Base-by-base conservation (phyloP, 2,113 vertebrate species). In the Laterallus jamaicensis region DNA sequence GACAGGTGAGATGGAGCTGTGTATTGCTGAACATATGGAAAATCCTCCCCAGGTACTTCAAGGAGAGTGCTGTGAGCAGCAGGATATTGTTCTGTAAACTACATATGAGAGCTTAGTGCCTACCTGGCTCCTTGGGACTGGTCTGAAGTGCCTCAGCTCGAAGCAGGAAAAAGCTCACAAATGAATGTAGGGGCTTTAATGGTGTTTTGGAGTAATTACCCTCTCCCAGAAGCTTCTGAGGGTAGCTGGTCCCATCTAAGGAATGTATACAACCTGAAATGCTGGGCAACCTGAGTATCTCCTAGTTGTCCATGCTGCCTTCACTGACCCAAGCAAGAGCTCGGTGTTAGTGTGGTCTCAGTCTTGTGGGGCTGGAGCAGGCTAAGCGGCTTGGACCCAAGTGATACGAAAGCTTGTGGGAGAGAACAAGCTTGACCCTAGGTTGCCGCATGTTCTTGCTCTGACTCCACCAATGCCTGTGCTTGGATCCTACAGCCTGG, bases 271-370 rank as follows among this genome's bases (percentile, higher is more conserved):
- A 54, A 3, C 22, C 31, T 80, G 29, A 60, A 49, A 54, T 80
- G 40, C 52, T 21, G 40, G 63, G 40, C 66, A 14, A 28, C 22
- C 50, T 0, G 0, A 88, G 42, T 37, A 66, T 24, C n/a, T 62
- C 24, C 52, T 88, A 54, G 20, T 37, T 3, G 2, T 68, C n/a
- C 6, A 0, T 15, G 54, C 37, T 63, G 73, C 56, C 24, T 67
- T 69, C 49, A 4, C 35, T 35, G 32, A 10, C 1, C 1, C 32
- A 24, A 58, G 55, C 39, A 62, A 21, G 55, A 82, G 50, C 24
- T 68, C 0, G 0, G 5, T 54, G 13, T 71, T 28, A 10, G 21
- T 0, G 0, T 21, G 31, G 5, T 26, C 26, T 54, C 2, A 0
- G 24, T 37, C 32, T 16, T 47, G 22, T 5, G 31, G 66, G 40